A percentile compares a stretch with the other conserved stretches of the same genome.
These are phyloP conservation scores for Timandra comae DNA, from an alignment of 2,888 invertebrate genomes.

Conservation along the genomic window DNA sequence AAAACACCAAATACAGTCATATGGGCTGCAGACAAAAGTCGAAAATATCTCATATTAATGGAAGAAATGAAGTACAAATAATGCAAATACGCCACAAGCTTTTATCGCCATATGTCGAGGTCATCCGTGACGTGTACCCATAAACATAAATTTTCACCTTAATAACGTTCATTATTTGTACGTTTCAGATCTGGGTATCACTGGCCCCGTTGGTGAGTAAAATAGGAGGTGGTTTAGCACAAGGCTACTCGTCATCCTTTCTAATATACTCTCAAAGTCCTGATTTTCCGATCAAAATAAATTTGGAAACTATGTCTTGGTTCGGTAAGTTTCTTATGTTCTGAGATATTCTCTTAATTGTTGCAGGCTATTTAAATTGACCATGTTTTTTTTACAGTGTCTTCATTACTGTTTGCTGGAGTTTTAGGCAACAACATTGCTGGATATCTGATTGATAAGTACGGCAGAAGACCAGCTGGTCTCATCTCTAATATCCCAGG, in stretches of 20 bases:
- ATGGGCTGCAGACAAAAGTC: too few species aligned
- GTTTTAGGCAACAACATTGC: conserved; percentile 5
- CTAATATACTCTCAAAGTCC: conserved; percentile 66
- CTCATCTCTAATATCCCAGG: conserved; percentile 15
- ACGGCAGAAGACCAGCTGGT: conserved; percentile 7
- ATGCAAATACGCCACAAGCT: too few species aligned
- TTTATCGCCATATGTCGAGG: too few species aligned
- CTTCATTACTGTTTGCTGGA: conserved; percentile 4
- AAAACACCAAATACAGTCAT: too few species aligned
- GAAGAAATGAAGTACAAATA: too few species aligned
- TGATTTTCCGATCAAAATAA: conserved; percentile 45
- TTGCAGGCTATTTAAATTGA: too few species aligned
- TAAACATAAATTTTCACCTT: too few species aligned
- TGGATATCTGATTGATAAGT: conserved; percentile 6
- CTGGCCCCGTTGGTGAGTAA: conserved; percentile 37
- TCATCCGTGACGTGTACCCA: too few species aligned
- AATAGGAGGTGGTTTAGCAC: conserved; percentile 35
- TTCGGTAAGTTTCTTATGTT: too few species aligned
- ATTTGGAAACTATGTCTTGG: conserved; percentile 66
- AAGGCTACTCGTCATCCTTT: conserved; percentile 74
- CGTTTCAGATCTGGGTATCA: background rate
- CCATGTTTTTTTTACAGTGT: conserved; percentile 6
- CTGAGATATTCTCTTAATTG: background rate
- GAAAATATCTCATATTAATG: too few species aligned
- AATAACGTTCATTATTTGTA: too few species aligned